Evolutionary conservation across 2,113 vertebrate genomes (phyloP).

Genomic region (Chionomys nivalis): DNA sequence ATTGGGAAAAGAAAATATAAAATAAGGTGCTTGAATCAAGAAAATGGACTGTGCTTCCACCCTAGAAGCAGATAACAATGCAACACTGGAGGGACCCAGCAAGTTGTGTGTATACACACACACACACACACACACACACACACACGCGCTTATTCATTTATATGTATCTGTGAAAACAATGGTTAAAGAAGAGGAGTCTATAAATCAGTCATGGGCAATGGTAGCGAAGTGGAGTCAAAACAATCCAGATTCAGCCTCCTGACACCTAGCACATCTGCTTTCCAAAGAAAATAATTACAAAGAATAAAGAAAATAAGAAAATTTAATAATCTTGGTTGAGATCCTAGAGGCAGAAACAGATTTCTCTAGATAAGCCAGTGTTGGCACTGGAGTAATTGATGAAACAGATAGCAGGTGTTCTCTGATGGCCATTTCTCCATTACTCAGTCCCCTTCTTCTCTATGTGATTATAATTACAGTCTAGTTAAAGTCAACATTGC

Average conservation of each 20-base stretch:
- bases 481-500: background rate
- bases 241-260: background rate
- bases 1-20: background rate
- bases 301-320: background rate
- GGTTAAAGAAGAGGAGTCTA: background rate
- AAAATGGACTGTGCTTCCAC: background rate
- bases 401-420: too few relatives aligned
- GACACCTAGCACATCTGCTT: background rate
- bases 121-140: too few relatives aligned
- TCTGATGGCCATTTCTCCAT: background rate
- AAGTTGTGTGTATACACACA: background rate
- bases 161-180: background rate
- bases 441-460: background rate
- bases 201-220: background rate
- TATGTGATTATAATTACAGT: background rate
- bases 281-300: background rate
- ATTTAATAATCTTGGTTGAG: background rate
- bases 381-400: background rate
- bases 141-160: background rate
- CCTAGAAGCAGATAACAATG: background rate
- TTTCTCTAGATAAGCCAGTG: background rate
- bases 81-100: background rate
- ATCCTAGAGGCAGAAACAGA: background rate
- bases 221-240: background rate
- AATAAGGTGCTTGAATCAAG: background rate